Evolutionary conservation across 1,140 invertebrate species (phyloP).

Genomic region (Dendroctonus valens): DNA sequence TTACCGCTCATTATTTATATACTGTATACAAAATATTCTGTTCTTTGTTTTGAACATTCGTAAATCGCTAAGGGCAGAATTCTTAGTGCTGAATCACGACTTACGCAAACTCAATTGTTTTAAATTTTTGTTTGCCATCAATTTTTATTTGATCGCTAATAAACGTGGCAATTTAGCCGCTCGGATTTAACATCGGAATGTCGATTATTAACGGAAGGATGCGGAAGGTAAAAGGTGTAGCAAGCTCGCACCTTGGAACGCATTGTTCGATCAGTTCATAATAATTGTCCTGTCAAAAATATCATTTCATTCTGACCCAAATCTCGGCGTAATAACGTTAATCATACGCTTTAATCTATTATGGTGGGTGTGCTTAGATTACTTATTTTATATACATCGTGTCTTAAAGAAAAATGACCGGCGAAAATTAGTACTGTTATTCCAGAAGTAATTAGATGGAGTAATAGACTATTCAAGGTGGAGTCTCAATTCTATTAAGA

Average conservation of each 20-base stretch:
- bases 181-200: neutral
- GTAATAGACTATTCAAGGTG: no score
- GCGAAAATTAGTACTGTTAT: neutral
- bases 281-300: neutral
- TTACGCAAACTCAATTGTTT: no score
- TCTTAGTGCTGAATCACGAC: no score
- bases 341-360: neutral
- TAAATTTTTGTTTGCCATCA: no score
- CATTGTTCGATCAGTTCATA: neutral
- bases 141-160: no score
- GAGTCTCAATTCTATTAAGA: no score
- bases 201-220: constrained; percentile 8
- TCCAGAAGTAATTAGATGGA: neutral
- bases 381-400: neutral
- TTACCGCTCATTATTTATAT: no score
- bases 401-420: neutral
- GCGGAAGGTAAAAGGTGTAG: constrained; percentile 6
- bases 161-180: no score
- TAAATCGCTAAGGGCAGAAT: no score
- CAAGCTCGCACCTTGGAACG: neutral
- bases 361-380: neutral
- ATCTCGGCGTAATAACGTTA: neutral
- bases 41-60: no score
- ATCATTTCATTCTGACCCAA: constrained; percentile 3
- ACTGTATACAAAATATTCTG: no score